Evolutionary conservation across 1,140 invertebrate genomes (phyloP), one percentile per base, ranked within the genome.

Genomic region (Popillia japonica): DNA sequence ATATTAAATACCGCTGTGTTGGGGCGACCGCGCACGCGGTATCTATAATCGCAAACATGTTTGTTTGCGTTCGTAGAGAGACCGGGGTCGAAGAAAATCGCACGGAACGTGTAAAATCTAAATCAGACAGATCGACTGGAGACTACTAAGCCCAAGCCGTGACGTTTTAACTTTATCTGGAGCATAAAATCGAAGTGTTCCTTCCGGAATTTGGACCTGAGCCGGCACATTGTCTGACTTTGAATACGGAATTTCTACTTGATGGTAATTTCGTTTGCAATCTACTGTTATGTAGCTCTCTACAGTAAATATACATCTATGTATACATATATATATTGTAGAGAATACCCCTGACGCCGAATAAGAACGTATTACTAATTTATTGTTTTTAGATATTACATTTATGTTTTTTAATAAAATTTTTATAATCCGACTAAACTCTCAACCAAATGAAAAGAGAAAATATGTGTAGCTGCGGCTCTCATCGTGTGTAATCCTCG

Each of bases 121-220:
- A 64, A 64, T 64, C 61, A 64, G 22, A 8, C 20, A 20, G 17
- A 64, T 64, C 61, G 61, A 64, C 61, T 64, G 61, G 61, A 64
- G 61, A 64, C 61, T 64, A 64, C 61, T 64, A 64, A 64, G 61
- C 61, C 61, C 61, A 64, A 64, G n/a, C 61, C 61, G 61, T 64
- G 61, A 64, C 17, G 17, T 64, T 64, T 64, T 64, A 64, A 64
- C 61, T 64, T 64, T 64, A 64, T 64, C 61, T 64, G 17, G 23
- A 64, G 23, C 61, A 64, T 64, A 64, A 64, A 64, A 64, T 64
- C 61, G n/a, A 64, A 64, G 61, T 64, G 61, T 17, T n/a, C 61
- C 61, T 64, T 27, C 20, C 61, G 61, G 61, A 64, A 64, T 64
- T 64, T 64, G 61, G 61, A 64, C 61, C 61, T 64, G 61, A 64